These are phyloP conservation scores for Lasiurus cinereus DNA, from an alignment of 2,113 vertebrate genomes.

Conservation along the genomic window DNA sequence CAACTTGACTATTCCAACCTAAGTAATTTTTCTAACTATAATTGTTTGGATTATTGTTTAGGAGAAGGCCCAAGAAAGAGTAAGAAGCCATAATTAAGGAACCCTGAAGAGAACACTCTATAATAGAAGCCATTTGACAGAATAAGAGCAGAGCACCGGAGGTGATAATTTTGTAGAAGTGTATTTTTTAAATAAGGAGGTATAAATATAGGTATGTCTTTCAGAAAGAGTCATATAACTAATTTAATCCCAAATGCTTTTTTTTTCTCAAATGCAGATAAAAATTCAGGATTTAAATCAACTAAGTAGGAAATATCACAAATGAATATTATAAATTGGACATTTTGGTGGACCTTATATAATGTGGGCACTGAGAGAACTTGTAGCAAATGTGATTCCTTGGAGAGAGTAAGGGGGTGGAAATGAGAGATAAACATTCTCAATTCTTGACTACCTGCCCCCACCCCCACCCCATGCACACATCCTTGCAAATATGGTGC, in stretches of 20 bases:
- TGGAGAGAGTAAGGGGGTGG: not conserved
- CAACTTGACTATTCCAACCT: slow-evolving; percentile 63
- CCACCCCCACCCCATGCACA: too few species aligned
- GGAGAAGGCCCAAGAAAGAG: slow-evolving; percentile 47
- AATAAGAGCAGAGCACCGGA: slow-evolving; percentile 49
- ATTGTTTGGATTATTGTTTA: slow-evolving; percentile 72
- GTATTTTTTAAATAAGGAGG: slow-evolving; percentile 41
- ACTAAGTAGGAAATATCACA: not conserved
- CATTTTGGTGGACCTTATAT: not conserved
- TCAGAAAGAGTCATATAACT: slow-evolving; percentile 54
- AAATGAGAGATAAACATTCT: not conserved
- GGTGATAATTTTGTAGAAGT: slow-evolving; percentile 59
- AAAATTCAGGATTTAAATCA: slow-evolving; percentile 48
- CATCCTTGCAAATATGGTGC: not conserved
- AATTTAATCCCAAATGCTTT: slow-evolving; percentile 53
- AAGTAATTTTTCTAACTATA: slow-evolving; percentile 71
- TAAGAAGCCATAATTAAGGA: slow-evolving; percentile 56
- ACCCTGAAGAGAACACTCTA: not conserved
- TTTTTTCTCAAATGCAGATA: slow-evolving; percentile 46
- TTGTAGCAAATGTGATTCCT: not conserved
- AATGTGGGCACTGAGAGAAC: not conserved
- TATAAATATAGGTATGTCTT: slow-evolving; percentile 12
- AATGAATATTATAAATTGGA: not conserved
- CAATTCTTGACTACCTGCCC: not conserved
- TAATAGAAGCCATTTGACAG: slow-evolving; percentile 35